phyloP scores from a whole-genome alignment of 1,140 invertebrate genomes.

The Ceratina calcarata region DNA sequence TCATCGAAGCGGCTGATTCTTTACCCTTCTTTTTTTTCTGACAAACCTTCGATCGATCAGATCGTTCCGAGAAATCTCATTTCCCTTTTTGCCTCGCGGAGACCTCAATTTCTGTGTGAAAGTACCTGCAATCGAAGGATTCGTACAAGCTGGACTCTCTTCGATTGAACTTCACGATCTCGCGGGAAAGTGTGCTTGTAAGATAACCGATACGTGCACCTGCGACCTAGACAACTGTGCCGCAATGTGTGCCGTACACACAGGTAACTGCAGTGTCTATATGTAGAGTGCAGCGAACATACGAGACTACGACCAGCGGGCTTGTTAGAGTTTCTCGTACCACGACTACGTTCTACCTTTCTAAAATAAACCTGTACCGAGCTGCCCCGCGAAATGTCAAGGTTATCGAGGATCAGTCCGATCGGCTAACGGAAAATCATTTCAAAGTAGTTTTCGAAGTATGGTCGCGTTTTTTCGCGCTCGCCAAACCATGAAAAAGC shows the following conservation, averaged over 20 bases:
- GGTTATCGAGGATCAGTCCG: conserved; percentile 61
- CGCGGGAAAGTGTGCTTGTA: not conserved
- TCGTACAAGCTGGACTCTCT: not conserved
- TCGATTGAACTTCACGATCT: conserved; percentile 7
- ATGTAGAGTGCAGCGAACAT: not conserved
- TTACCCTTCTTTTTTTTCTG: not conserved
- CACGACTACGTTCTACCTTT: conserved; percentile 58
- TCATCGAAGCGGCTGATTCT: conserved; percentile 43
- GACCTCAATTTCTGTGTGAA: not conserved
- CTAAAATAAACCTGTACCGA: conserved; percentile 66
- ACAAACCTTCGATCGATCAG: not conserved
- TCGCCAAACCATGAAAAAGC: conserved; percentile 26
- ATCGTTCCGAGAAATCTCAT: not conserved
- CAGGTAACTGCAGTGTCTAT: not conserved
- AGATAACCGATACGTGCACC: conserved; percentile 5
- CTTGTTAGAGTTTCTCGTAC: conserved; percentile 35
- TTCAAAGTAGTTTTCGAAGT: conserved; percentile 20
- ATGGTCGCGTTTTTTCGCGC: not conserved
- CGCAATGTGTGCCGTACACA: too few species aligned
- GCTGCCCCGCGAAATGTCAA: conserved; percentile 65
- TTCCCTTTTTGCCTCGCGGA: not conserved
- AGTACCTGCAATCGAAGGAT: not conserved
- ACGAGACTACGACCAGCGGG: not conserved
- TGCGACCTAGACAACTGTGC: conserved; percentile 12
- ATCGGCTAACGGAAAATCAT: conserved; percentile 39